phyloP scores from a whole-genome alignment of 1,140 invertebrate species.

The Akabosia matsudoensis region DNA sequence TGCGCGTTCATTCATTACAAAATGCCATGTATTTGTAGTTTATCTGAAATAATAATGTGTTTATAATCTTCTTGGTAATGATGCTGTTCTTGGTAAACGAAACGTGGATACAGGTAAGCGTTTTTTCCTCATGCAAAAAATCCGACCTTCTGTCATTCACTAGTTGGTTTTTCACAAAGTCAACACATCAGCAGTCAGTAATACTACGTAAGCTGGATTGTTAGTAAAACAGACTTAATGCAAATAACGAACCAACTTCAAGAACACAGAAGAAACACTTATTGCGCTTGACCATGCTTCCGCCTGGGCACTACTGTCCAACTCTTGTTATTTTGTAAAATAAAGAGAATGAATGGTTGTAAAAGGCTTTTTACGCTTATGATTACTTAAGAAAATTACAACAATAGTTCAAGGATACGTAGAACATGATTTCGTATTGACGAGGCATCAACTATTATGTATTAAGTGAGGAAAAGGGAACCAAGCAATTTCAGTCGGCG shows the following conservation, averaged over 20 bases:
- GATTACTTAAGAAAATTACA: background rate
- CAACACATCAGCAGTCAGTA: background rate
- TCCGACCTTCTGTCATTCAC: conserved; percentile 7
- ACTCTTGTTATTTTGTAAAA: background rate
- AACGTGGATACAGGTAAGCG: background rate
- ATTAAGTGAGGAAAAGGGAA: background rate
- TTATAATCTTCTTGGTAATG: background rate
- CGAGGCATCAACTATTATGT: background rate
- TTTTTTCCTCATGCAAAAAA: conserved; percentile 1
- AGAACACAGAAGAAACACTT: too few relatives aligned
- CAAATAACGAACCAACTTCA: too few relatives aligned
- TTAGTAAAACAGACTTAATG: conserved; percentile 2
- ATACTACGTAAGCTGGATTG: background rate
- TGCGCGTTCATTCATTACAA: background rate
- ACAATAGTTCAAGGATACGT: conserved; percentile 19
- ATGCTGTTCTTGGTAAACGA: background rate
- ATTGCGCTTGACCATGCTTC: too few relatives aligned
- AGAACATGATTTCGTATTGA: background rate
- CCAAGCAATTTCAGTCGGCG: too few relatives aligned
- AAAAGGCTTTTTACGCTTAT: background rate
- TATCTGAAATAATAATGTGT: background rate
- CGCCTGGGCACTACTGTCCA: too few relatives aligned
- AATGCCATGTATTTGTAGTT: background rate
- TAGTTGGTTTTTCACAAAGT: background rate
- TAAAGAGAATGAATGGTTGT: too few relatives aligned